Conservation (phyloP, 2,797 vertebrate species). For the Pempheris klunzingeri region DNA sequence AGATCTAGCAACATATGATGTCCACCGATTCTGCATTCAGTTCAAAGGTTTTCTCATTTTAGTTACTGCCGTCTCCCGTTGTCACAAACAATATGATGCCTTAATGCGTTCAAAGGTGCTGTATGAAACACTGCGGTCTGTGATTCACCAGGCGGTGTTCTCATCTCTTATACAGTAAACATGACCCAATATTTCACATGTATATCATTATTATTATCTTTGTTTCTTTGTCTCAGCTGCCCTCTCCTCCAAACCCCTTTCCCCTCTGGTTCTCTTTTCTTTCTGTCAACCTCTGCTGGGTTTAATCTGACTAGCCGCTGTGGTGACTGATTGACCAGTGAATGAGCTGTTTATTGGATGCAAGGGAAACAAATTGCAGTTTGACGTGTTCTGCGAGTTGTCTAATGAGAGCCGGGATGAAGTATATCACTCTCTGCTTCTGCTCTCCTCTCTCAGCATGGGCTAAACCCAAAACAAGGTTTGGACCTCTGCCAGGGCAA, state of each 20-base stretch:
- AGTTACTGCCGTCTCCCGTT: conserved; percentile 4
- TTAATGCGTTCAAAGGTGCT: conserved; percentile 10
- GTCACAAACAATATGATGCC: not conserved
- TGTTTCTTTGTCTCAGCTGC: conserved; percentile 49
- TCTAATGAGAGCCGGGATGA: conserved; percentile 86
- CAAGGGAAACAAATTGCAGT: conserved; percentile 89
- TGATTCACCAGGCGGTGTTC: conserved; percentile 62
- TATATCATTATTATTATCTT: conserved; percentile 32
- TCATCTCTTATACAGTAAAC: conserved; percentile 60
- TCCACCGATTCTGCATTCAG: conserved; percentile 9
- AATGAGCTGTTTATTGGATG: conserved; percentile 91
- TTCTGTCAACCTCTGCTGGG: conserved; percentile 77
- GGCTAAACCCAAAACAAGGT: conserved; percentile 80
- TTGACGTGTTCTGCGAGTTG: conserved; percentile 84
- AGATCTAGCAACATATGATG: conserved; percentile 33
- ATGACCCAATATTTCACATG: conserved; percentile 38
- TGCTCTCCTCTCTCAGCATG: conserved; percentile 76
- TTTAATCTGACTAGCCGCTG: conserved; percentile 85
- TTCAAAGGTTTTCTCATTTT: conserved; percentile 21
- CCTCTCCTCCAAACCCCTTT: conserved; percentile 37
- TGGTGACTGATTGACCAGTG: conserved; percentile 88
- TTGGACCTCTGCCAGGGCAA: conserved; percentile 84
- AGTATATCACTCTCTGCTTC: conserved; percentile 79
- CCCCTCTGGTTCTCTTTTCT: conserved; percentile 66
- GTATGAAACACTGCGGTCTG: conserved; percentile 28